These are phyloP conservation scores for Drosophila eugracilis DNA, from an alignment of 1,140 invertebrate species.

Conservation along the genomic window DNA sequence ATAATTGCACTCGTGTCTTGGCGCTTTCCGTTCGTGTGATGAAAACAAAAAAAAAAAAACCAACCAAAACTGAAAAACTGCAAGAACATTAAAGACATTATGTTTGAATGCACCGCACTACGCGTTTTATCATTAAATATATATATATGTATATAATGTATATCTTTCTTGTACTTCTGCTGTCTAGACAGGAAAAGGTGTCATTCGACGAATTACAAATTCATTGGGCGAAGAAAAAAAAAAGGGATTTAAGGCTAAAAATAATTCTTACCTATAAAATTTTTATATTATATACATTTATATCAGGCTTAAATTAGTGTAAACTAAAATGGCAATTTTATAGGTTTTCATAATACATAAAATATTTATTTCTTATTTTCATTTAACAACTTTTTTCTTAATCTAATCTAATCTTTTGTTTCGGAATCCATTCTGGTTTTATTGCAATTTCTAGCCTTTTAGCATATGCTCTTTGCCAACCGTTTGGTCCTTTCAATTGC, in stretches of 20 bases:
- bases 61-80: slow-evolving; percentile 2
- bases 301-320: no score
- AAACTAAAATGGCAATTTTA: no score
- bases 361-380: no score
- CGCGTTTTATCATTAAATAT: slow-evolving; percentile 14
- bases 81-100: slow-evolving; percentile 50
- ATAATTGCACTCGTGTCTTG: slow-evolving; percentile 74
- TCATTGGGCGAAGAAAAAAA: background rate
- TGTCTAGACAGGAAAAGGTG: slow-evolving; percentile 34
- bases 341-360: no score
- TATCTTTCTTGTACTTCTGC: no score
- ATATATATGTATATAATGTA: no score
- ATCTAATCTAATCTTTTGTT: background rate
- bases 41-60: background rate
- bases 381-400: no score
- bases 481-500: slow-evolving; percentile 23
- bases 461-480: slow-evolving; percentile 1
- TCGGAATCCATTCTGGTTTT: no score
- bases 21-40: slow-evolving; percentile 44
- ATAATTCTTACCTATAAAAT: no score
- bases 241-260: no score
- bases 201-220: slow-evolving; percentile 18
- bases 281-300: no score
- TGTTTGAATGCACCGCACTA: slow-evolving; percentile 29
- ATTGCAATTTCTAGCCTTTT: background rate